These are phyloP conservation scores for Hozukius guyotensis DNA, from an alignment of 2,797 vertebrate genomes.

Conservation along the genomic window DNA sequence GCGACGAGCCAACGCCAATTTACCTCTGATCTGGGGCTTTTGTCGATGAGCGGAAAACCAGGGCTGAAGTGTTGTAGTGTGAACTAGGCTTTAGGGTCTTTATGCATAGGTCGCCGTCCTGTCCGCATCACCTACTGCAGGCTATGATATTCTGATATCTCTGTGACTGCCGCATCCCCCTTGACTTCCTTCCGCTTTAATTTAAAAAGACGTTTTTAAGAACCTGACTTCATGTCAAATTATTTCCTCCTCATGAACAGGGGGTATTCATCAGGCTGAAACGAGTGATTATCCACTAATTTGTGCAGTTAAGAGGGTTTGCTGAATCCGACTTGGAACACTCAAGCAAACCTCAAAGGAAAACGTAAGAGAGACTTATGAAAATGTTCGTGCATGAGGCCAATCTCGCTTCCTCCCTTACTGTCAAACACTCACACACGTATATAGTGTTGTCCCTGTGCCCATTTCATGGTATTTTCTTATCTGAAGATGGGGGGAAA, in stretches of 20 bases:
- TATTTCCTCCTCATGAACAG: background rate
- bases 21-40: too few species aligned
- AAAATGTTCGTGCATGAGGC: background rate
- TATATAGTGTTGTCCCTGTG: background rate
- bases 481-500: background rate
- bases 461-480: background rate
- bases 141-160: background rate
- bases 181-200: background rate
- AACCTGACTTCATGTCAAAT: background rate
- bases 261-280: background rate
- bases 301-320: background rate
- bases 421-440: background rate
- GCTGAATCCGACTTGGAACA: background rate
- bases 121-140: background rate
- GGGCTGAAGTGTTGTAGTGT: too few species aligned
- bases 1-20: rapidly evolving
- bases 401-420: background rate
- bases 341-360: background rate
- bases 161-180: background rate
- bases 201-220: background rate
- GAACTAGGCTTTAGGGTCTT: background rate
- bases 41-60: rapidly evolving
- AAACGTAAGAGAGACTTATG: background rate
- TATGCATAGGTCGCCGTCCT: background rate
- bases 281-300: background rate